A percentile compares a stretch with the other conserved stretches of the same genome.
These are phyloP conservation scores for Troilus luridus DNA, from an alignment of 2,888 invertebrate species.

Conservation along the genomic window DNA sequence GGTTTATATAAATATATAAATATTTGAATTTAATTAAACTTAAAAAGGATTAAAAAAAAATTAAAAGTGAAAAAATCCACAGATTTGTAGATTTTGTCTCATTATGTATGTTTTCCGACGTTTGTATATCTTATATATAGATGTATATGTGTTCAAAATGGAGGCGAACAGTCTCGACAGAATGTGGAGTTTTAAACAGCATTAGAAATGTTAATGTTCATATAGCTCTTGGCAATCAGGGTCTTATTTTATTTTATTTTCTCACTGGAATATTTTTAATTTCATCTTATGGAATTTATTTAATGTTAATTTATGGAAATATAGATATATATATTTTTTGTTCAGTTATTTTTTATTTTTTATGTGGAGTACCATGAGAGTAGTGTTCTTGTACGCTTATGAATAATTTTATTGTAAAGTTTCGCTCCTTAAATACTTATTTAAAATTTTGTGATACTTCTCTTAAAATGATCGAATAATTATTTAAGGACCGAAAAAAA, in stretches of 20 bases:
- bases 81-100: constrained; percentile 55
- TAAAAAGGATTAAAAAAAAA: constrained; percentile 20
- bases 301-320: constrained; percentile 28
- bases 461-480: neutral
- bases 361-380: neutral
- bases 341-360: neutral
- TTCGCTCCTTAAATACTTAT: neutral
- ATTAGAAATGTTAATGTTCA: constrained; percentile 35
- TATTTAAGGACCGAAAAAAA: neutral
- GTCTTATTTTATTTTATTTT: constrained; percentile 57
- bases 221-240: constrained; percentile 57
- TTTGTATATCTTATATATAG: constrained; percentile 58
- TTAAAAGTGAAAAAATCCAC: constrained; percentile 45
- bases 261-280: constrained; percentile 57
- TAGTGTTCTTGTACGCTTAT: neutral
- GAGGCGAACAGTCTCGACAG: neutral
- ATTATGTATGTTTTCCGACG: constrained; percentile 57
- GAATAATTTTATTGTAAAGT: neutral
- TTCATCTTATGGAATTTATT: constrained; percentile 10
- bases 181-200: constrained; percentile 50
- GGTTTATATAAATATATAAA: constrained; percentile 62
- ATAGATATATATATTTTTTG: neutral
- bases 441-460: neutral
- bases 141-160: constrained; percentile 57
- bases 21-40: constrained; percentile 55